A percentile compares a stretch with the other conserved stretches of the same genome.
These are phyloP conservation scores for Drosophila ohnishii DNA, from an alignment of 1,140 invertebrate genomes.

Conservation along the genomic window DNA sequence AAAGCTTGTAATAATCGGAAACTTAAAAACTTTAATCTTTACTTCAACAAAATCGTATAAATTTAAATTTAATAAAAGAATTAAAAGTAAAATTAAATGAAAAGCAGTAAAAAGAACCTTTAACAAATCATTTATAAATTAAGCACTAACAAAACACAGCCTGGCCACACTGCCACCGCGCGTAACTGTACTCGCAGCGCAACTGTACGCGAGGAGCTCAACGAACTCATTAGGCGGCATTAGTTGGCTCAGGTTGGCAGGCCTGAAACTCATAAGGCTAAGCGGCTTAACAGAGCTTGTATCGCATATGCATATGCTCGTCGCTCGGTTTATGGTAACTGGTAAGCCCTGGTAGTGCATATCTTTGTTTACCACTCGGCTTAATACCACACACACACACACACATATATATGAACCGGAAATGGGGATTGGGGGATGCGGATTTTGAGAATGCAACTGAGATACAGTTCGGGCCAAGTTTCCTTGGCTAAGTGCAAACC, in stretches of 20 bases:
- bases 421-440: constrained; percentile 6
- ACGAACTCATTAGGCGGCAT: constrained; percentile 58
- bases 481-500: constrained; percentile 52
- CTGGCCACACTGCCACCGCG: not conserved
- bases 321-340: constrained; percentile 22
- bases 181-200: constrained; percentile 7
- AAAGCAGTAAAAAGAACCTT: no score
- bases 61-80: no score
- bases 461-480: constrained; percentile 28
- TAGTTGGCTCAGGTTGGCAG: constrained; percentile 43
- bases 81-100: no score
- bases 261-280: constrained; percentile 66
- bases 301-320: constrained; percentile 17
- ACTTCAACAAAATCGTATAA: no score
- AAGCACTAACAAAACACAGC: not conserved
- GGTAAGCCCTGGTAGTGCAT: constrained; percentile 34
- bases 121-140: not conserved
- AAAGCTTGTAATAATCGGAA: no score
- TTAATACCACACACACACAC: constrained; percentile 33
- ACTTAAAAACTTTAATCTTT: no score
- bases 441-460: constrained; percentile 21
- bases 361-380: constrained; percentile 41
- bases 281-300: constrained; percentile 53
- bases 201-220: constrained; percentile 8
- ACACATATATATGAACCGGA: constrained; percentile 12